Evolutionary conservation across 2,888 invertebrate genomes (phyloP), one percentile per base, ranked within the genome.

Genomic region (Athrips mouffetella): DNA sequence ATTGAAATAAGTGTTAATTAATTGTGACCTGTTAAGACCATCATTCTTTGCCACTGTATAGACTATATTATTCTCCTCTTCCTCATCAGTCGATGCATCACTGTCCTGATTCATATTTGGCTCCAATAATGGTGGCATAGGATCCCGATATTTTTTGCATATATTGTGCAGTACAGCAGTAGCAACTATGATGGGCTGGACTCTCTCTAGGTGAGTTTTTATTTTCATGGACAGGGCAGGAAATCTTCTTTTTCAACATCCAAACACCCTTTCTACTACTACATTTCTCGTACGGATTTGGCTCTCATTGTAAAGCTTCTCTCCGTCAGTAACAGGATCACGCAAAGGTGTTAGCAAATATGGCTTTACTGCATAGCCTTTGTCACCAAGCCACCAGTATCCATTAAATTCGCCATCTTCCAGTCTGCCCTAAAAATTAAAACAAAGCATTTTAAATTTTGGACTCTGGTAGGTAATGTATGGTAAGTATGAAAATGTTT

Each of bases 341-440:
- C 18, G 39, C 8, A 51, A n/a, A 11, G 51, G 53, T 42, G 49
- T 51, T n/a, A 49, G 30, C 29, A 53, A 46, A 45, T 48, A 51
- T 20, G 46, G 44, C 37, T 48, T 53, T 15, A 45, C 25, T 45
- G 37, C 48, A 35, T 53, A 53, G n/a, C 49, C 51, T 18, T 25
- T 45, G 44, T 53, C 53, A 18, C 50, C 48, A 13, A 52, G 15
- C 13, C 47, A 42, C 46, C 48, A 42, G 23, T 30, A 11, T 7
- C 39, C 27, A 6, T 15, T 27, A 46, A 46, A 37, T 5, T 27
- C 16, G 11, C 33, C 15, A 33, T 13, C 25, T 25, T 25, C 25
- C 25, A 25, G 25, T 25, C 25, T 25, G 25, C 25, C 25, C 25
- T 25, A 25, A 25, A 25, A 25, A 10, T 11, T 2, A 15, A 18